Base-by-base conservation (phyloP, 2,888 invertebrate species). In the Brachycybe producta region DNA sequence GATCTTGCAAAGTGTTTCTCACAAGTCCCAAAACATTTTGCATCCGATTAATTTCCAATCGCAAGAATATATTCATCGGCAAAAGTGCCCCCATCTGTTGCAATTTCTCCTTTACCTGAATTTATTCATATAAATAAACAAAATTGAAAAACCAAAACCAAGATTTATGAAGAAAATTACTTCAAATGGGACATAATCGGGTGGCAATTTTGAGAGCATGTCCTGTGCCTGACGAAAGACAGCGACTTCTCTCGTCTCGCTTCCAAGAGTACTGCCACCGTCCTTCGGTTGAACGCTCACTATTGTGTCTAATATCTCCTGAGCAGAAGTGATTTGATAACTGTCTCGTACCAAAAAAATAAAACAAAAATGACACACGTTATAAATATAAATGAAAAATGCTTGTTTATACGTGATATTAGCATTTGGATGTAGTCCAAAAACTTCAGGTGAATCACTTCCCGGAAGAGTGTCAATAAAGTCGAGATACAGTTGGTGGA, bases 261-360 rank as follows among this genome's bases (percentile, higher is more conserved):
- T 91, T 0, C 88, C 87, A n/a, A n/a, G n/a, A 19, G 80, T 78
- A 30, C 66, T 67, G 1, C 86, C 88, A 2, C 91, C 85, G 71
- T 95, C 92, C 64, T 95, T 95, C 0, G 95, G 95, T 64, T 95
- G 94, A n/a, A 95, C 94, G 65, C 80, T 91, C 36, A 95, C 73
- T 61, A 95, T 92, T 0, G 91, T 91, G 63, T 91, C 88, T 61
- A 95, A 73, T 63, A 95, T 92, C 57, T 75, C 84, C 70, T 67
- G 67, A 24, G 92, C 90, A 40, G 90, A 90, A 65, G 94, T 94
- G 55, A 94, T 95, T 70, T 94, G 92, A 69, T 94, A 75, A n/a
- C 74, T 74, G 59, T n/a, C n/a, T n/a, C n/a, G n/a, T n/a, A n/a
- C n/a, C n/a, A n/a, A 2, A 57, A 45, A 35, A 3, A 11, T 35